phyloP scores from a whole-genome alignment of 1,140 invertebrate species.

The Drosophila hydei region DNA sequence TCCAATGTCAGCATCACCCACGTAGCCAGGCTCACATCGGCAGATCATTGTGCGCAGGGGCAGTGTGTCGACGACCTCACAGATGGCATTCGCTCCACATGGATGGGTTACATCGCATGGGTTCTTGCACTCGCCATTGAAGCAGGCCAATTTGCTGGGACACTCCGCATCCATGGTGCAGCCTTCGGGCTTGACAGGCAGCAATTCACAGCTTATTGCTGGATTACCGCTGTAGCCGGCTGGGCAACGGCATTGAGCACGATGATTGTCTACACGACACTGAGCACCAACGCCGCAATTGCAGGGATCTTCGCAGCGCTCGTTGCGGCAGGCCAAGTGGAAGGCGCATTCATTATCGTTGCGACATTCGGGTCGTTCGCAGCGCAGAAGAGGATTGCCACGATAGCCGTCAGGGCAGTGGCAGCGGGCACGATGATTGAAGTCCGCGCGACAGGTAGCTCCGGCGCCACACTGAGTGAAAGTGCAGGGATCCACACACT shows the following conservation, averaged over 20 bases:
- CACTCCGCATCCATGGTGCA: conserved; percentile 94
- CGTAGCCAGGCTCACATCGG: conserved; percentile 91
- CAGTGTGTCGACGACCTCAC: conserved; percentile 92
- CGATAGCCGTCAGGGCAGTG: conserved; percentile 90
- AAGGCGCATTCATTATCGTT: conserved; percentile 89
- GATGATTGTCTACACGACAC: conserved; percentile 91
- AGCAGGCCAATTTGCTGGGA: conserved; percentile 92
- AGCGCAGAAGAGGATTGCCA: conserved; percentile 90
- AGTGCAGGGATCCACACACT: conserved; percentile 92
- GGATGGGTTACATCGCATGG: conserved; percentile 91
- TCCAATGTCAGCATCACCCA: conserved; percentile 92
- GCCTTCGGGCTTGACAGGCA: conserved; percentile 86
- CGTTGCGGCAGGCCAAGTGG: conserved; percentile 90
- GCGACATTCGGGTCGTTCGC: conserved; percentile 91
- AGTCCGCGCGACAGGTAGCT: conserved; percentile 90
- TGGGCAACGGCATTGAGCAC: conserved; percentile 91
- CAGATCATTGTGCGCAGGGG: conserved; percentile 95
- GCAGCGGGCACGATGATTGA: conserved; percentile 90
- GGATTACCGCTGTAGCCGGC: conserved; percentile 93
- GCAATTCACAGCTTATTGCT: conserved; percentile 86
- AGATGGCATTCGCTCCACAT: conserved; percentile 91
- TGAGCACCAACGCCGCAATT: conserved; percentile 88
- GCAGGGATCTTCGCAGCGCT: conserved; percentile 92
- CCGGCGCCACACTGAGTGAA: conserved; percentile 92
- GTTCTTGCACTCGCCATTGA: conserved; percentile 91